Percentiles rank a stretch among this genome's conserved stretches.
Conservation (phyloP, 2,797 vertebrate genomes). For the Notoglanidium macrostoma region DNA sequence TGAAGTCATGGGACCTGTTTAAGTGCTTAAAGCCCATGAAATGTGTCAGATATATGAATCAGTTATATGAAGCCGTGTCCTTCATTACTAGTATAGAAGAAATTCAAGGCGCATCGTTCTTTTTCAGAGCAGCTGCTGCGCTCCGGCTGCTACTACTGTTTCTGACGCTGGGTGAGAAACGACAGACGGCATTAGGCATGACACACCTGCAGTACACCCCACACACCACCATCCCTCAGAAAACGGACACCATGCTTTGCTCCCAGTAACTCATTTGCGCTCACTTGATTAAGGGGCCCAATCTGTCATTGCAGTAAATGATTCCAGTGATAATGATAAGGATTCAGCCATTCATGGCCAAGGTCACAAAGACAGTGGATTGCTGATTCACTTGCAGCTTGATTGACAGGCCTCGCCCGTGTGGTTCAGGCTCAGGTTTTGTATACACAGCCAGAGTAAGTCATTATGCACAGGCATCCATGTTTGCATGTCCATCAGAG, state of each 20-base stretch:
- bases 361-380: conserved; percentile 52
- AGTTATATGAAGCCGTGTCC: neutral
- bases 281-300: conserved; percentile 47
- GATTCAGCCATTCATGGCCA: conserved; percentile 54
- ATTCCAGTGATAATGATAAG: conserved; percentile 50
- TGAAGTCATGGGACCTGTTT: neutral
- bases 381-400: conserved; percentile 62
- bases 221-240: conserved; percentile 13
- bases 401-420: conserved; percentile 69
- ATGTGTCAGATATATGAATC: neutral
- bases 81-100: neutral
- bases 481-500: conserved; percentile 32
- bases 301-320: conserved; percentile 52
- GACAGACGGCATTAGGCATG: conserved; percentile 36
- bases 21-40: neutral
- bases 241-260: conserved; percentile 26
- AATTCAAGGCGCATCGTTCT: conserved; percentile 18
- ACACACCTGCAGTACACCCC: conserved; percentile 32
- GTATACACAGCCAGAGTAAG: neutral
- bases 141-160: conserved; percentile 21
- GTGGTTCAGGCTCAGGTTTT: conserved; percentile 62
- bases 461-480: conserved; percentile 30
- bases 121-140: conserved; percentile 25
- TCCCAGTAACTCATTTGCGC: conserved; percentile 31
- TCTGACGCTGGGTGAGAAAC: conserved; percentile 45